These are phyloP conservation scores for Gymnoscelis rufifasciata DNA, from an alignment of 2,888 invertebrate genomes.

Conservation along the genomic window DNA sequence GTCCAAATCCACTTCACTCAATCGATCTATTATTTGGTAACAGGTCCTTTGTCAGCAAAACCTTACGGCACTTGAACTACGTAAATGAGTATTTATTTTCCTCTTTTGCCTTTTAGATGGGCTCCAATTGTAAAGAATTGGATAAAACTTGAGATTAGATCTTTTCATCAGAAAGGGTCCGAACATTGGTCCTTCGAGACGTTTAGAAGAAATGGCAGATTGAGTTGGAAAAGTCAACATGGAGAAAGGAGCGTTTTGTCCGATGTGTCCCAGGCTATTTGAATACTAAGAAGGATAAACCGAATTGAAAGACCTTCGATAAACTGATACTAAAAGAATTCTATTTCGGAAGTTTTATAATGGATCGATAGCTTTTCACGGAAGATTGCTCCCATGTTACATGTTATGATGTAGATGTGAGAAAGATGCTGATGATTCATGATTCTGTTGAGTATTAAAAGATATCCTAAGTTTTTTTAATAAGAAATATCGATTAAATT, in stretches of 20 bases:
- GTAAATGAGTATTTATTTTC: slow-evolving; percentile 35
- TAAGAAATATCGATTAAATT: too few species aligned
- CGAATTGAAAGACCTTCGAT: slow-evolving; percentile 9
- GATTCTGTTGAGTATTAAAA: too few species aligned
- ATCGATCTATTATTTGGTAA: too few species aligned
- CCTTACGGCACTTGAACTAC: slow-evolving; percentile 20
- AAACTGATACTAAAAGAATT: slow-evolving; percentile 11
- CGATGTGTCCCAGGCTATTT: slow-evolving; percentile 38
- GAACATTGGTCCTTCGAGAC: slow-evolving; percentile 54
- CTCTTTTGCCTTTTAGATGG: slow-evolving; percentile 45
- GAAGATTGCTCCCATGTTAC: too few species aligned
- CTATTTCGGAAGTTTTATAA: slow-evolving; percentile 10
- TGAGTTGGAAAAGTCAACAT: slow-evolving; percentile 50
- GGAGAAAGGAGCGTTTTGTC: slow-evolving; percentile 39
- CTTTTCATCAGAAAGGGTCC: slow-evolving; percentile 62
- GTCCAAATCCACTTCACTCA: too few species aligned
- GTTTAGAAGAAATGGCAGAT: slow-evolving; percentile 46
- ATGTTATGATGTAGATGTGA: too few species aligned
- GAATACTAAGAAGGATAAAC: slow-evolving; percentile 25
- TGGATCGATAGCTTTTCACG: slow-evolving; percentile 15
- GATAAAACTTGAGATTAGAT: slow-evolving; percentile 60
- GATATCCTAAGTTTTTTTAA: too few species aligned
- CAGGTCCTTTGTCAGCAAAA: slow-evolving; percentile 2
- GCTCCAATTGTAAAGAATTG: slow-evolving; percentile 53
- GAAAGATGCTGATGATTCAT: too few species aligned